Percentiles rank a stretch among this genome's conserved stretches.
phyloP scores from a whole-genome alignment of 2,888 invertebrate genomes.

The Melanostoma scalare region DNA sequence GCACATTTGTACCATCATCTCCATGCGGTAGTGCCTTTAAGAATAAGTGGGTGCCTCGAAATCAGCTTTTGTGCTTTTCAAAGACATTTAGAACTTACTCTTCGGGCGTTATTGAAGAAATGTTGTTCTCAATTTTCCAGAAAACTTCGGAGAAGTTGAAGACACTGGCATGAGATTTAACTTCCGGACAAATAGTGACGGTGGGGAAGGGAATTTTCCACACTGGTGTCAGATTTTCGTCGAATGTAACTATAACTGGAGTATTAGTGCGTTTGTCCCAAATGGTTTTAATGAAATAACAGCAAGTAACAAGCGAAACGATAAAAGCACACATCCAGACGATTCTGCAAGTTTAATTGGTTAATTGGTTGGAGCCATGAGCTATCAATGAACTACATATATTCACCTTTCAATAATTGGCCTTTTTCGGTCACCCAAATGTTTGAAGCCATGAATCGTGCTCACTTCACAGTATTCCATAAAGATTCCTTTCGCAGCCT shows the following conservation, averaged over 20 bases:
- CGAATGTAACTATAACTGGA: constrained; percentile 87
- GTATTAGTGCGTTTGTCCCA: constrained; percentile 86
- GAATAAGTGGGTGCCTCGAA: no score
- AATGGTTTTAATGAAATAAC: constrained; percentile 83
- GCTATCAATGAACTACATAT: not conserved
- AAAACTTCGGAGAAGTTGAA: constrained; percentile 30
- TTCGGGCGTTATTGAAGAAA: not conserved
- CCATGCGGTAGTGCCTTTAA: constrained; percentile 74
- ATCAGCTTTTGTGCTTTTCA: not conserved
- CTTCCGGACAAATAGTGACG: constrained; percentile 66
- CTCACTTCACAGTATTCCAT: constrained; percentile 76
- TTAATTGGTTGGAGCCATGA: not conserved
- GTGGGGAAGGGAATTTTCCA: constrained; percentile 69
- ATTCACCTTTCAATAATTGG: constrained; percentile 42
- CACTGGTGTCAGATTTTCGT: constrained; percentile 84
- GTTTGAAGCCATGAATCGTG: constrained; percentile 84
- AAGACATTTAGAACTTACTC: not conserved
- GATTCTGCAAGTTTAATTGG: not conserved
- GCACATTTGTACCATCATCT: constrained; percentile 78
- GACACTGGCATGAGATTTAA: constrained; percentile 33
- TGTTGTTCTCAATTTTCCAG: constrained; percentile 10
- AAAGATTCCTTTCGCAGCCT: constrained; percentile 36
- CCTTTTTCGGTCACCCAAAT: constrained; percentile 82
- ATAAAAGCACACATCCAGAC: constrained; percentile 84
- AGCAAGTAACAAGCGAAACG: constrained; percentile 84